Conservation (phyloP, 2,888 invertebrate genomes). For the Colletes collaris region DNA sequence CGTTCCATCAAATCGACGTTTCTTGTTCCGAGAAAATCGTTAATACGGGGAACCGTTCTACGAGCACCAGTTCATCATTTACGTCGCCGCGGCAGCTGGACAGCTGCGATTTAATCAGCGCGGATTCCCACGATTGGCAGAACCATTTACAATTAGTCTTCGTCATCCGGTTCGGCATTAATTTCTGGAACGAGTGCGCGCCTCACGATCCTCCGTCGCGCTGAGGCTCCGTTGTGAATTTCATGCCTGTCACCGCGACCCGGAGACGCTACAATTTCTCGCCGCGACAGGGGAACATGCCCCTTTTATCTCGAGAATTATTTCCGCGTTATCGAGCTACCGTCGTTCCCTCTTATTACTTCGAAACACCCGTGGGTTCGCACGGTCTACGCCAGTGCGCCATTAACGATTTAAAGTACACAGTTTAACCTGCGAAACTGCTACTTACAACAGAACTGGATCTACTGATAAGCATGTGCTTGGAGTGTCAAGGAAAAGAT, state of each 20-base stretch:
- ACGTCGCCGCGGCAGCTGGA: constrained; percentile 38
- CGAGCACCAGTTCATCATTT: constrained; percentile 52
- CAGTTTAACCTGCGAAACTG: not conserved
- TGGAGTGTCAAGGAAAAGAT: no score
- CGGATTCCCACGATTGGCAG: constrained; percentile 69
- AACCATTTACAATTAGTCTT: constrained; percentile 65
- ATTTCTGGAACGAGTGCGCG: constrained; percentile 60
- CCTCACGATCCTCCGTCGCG: constrained; percentile 18
- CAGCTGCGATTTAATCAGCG: constrained; percentile 62
- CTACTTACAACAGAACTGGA: not conserved
- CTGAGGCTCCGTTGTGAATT: constrained; percentile 50
- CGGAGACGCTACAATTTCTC: constrained; percentile 51
- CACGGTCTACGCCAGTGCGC: constrained; percentile 11
- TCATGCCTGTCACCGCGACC: constrained; percentile 52
- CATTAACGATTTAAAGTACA: not conserved
- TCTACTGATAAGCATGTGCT: no score
- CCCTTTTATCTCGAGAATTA: constrained; percentile 36
- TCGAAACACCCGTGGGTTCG: constrained; percentile 4
- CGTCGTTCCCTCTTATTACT: constrained; percentile 10
- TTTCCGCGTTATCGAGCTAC: constrained; percentile 38
- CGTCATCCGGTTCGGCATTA: constrained; percentile 67
- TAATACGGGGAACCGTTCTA: constrained; percentile 39
- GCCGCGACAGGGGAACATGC: constrained; percentile 22
- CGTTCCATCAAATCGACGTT: constrained; percentile 42
- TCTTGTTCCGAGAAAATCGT: constrained; percentile 55